Percentiles rank a stretch among this genome's conserved stretches.
phyloP scores from a whole-genome alignment of 1,140 invertebrate species.

The Ruditapes philippinarum region DNA sequence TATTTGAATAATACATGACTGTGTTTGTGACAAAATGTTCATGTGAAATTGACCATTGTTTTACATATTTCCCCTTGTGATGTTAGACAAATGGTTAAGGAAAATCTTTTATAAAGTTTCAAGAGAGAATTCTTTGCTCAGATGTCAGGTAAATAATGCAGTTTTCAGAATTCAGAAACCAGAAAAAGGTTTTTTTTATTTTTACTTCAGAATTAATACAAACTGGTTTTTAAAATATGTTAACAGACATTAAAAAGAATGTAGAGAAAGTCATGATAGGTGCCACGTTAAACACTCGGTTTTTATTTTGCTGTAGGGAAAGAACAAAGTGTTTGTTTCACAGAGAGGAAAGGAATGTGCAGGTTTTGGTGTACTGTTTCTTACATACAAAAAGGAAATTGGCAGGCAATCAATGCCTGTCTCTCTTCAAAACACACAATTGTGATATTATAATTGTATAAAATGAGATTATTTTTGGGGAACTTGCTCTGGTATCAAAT shows the following conservation, averaged over 20 bases:
- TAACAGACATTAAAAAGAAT: not conserved
- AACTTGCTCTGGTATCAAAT: not conserved
- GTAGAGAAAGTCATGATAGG: not conserved
- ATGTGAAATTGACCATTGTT: no score
- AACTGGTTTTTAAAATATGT: no score
- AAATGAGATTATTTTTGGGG: not conserved
- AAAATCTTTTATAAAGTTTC: no score
- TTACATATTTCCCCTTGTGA: no score
- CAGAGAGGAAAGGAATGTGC: not conserved
- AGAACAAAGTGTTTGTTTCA: not conserved
- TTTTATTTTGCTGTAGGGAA: not conserved
- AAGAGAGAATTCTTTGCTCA: no score
- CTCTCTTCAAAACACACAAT: conserved; percentile 4
- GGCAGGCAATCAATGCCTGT: not conserved
- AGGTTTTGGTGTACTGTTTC: conserved; percentile 18
- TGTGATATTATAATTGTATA: conserved; percentile 4
- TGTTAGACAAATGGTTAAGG: no score
- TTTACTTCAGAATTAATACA: no score
- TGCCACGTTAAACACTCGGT: not conserved
- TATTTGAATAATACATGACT: no score
- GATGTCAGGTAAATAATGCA: no score
- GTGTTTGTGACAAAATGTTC: no score
- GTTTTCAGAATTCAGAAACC: no score
- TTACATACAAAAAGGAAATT: not conserved
- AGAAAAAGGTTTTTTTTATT: no score